A percentile compares a stretch with the other conserved stretches of the same genome.
phyloP scores from a whole-genome alignment of 2,113 vertebrate species.

The Hypomesus transpacificus region DNA sequence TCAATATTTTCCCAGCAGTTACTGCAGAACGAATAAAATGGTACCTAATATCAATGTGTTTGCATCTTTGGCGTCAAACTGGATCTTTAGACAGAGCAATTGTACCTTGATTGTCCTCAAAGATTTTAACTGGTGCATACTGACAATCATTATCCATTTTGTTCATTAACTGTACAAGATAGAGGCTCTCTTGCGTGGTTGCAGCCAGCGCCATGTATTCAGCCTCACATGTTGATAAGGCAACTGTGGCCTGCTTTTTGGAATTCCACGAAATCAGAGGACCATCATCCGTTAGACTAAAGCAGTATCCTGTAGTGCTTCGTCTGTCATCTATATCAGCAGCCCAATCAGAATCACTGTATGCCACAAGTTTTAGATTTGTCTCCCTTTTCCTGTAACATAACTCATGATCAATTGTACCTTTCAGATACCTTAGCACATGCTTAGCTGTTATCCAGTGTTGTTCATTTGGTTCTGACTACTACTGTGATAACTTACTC shows the following conservation, averaged over 20 bases:
- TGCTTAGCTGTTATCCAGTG: slow-evolving; percentile 13
- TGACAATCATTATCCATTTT: not conserved
- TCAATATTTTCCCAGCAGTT: not conserved
- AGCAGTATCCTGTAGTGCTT: not conserved
- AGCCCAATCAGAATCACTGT: slow-evolving; percentile 17
- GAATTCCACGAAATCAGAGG: not conserved
- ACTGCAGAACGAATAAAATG: slow-evolving; percentile 2
- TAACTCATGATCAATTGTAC: slow-evolving; percentile 7
- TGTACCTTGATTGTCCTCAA: slow-evolving; percentile 7
- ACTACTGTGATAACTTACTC: slow-evolving; percentile 23
- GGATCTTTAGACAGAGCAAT: slow-evolving; percentile 2
- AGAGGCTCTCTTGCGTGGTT: not conserved
- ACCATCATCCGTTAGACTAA: not conserved
- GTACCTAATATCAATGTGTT: not conserved
- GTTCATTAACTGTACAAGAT: slow-evolving; percentile 1
- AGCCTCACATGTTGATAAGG: too few relatives aligned
- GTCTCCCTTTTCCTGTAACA: slow-evolving; percentile 7
- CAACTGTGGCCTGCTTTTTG: not conserved
- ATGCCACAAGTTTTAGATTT: slow-evolving; percentile 8
- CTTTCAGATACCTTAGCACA: slow-evolving; percentile 10
- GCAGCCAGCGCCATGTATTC: too few relatives aligned
- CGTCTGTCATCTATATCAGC: slow-evolving; percentile 7
- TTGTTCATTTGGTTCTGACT: slow-evolving; percentile 1
- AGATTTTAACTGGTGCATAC: not conserved
- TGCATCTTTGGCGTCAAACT: not conserved